Base-by-base conservation (phyloP, 2,888 invertebrate species). In the Cheilosia vulpina region DNA sequence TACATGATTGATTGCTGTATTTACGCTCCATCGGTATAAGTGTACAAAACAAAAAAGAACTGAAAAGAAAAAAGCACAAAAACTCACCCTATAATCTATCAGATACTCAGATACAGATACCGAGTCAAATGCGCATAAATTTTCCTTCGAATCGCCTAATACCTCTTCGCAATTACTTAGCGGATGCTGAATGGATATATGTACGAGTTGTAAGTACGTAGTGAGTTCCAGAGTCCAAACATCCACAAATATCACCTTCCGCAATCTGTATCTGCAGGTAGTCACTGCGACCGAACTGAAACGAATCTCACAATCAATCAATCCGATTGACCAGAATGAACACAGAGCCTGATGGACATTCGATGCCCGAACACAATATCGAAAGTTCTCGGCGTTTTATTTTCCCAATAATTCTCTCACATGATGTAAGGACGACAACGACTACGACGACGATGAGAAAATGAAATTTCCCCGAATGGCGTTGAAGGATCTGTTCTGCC, bases 1-100 rank as follows among this genome's bases (percentile, higher is more conserved):
- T 62, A 63, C 77, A 83, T 78, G 78, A 78, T 83, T 83, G 82
- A 83, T 83, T 72, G 72, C 78, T 73, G 72, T 72, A 77, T 83
- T 78, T 78, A 73, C 62, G 66, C 50, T 63, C 68, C 41, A 72
- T 72, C 65, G 66, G 31, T 19, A 66, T 19, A 66, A 9, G 21
- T 53, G 7, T 31, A 62, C 58, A 72, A 62, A 58, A 17, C 45
- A 52, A 52, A 24, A 34, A 34, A 31, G 7, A 31, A 6, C 7
- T 41, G 34, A 43, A 66, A 77, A 38, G 34, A 38, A 11, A 45
- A 60, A 6, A 65, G 53, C 21, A 66, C 9, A 66, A 76, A 60
- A 82, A 76, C 45, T 50, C 76, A 69, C 31, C 55, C 45, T 17
- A 3, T 47, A 45, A 55, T 60, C 65, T 53, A 66, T 62, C 65